Evolutionary conservation across 30 jellyfish, hydroid and myxozoan species (phyloP), one percentile per base, ranked within the genome.

Genomic region (Cassiopea xamachana): DNA sequence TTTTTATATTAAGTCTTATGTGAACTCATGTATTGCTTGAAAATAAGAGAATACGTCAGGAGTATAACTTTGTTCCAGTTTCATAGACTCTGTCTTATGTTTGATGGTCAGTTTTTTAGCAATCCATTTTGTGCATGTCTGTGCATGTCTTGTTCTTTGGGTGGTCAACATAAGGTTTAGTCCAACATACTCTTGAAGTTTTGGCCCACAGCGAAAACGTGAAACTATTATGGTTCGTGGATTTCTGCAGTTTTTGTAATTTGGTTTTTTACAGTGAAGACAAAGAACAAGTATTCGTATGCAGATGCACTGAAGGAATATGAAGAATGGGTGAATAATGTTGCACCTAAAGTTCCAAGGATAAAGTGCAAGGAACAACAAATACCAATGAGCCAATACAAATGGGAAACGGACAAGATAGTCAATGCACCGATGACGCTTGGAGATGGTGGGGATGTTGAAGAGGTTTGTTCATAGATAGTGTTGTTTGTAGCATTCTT

Each of bases 391-490:
- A 93, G 98, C 87, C 69, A 58, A 7, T 93, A 93, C 72, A 67
- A 81, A 58, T 93, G 92, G 92, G 98, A 93, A 68, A 93, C 98
- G 1, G 98, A 93, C 59, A 82, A 93, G 62, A 79, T 19, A 4
- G 77, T 72, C 10, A 75, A 80, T 81, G 94, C 96, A 18, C 89
- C 89, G 46, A 46, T 18, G 47, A 87, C 96, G 7, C 82, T 93
- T 47, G 98, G 98, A 1, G 98, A 93, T 77, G 98, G 98, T 1
- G 98, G 98, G 9, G 84, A 79, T 71, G 67, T 79, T 60, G 98
- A 93, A 67, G 98, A 93, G 93, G 98, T 93, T 18, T 19, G 93
- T 61, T 10, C 8, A 59, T 7, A 59, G 8, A 59, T 59, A 59
- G 8, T 27, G 39, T 27, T 27, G 39, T 27, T 27, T 27, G 39